Evolutionary conservation across 2,888 invertebrate species (phyloP).

Genomic region (Hypomecis punctinalis): DNA sequence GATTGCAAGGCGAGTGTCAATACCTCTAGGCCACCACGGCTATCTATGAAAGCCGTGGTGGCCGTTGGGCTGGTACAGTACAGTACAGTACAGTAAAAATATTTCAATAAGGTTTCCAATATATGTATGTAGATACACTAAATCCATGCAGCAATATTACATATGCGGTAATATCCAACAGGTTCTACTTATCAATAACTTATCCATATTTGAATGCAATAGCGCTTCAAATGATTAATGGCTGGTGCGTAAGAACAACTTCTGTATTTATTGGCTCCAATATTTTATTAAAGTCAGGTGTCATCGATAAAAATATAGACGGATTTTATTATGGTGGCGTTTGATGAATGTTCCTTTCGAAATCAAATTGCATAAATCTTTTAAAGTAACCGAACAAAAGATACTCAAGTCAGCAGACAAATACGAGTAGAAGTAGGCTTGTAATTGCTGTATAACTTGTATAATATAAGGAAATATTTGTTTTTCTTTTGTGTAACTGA

Average conservation of each 20-base stretch:
- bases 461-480: no score
- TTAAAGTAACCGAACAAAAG: conserved; percentile 17
- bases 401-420: conserved; percentile 1
- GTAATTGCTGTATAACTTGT: no score
- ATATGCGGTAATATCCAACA: neutral
- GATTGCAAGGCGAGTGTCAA: no score
- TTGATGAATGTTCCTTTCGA: conserved; percentile 30
- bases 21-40: no score
- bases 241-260: conserved; percentile 32
- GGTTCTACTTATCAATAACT: conserved; percentile 8
- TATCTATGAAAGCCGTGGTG: no score
- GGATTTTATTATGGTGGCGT: conserved; percentile 22
- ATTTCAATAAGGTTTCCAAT: no score
- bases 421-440: neutral
- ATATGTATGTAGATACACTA: no score
- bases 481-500: no score
- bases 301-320: conserved; percentile 42
- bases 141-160: no score
- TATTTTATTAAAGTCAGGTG: conserved; percentile 37
- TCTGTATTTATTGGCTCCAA: conserved; percentile 32
- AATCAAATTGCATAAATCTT: conserved; percentile 34
- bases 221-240: conserved; percentile 38
- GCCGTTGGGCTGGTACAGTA: no score
- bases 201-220: conserved; percentile 25
- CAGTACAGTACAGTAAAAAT: no score